These are phyloP conservation scores for Geopemphigus sp. DNA, from an alignment of 1,140 invertebrate species.

Conservation along the genomic window DNA sequence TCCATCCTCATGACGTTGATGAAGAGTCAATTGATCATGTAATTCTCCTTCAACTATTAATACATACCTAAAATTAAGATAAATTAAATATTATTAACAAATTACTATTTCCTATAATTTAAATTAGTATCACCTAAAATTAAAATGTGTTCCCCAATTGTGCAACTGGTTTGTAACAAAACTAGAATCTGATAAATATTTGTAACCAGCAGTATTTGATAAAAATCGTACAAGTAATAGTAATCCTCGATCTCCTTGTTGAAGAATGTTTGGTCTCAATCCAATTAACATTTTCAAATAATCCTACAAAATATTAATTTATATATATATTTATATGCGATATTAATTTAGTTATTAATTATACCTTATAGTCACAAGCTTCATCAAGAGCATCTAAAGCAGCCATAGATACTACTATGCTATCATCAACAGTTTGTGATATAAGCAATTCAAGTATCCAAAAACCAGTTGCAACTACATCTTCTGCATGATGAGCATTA, in stretches of 20 bases:
- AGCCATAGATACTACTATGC: conserved; percentile 70
- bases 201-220: conserved; percentile 71
- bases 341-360: not conserved
- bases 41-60: conserved; percentile 82
- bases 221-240: conserved; percentile 79
- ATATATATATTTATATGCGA: not conserved
- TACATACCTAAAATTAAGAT: conserved; percentile 68
- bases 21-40: conserved; percentile 81
- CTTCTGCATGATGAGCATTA: conserved; percentile 58
- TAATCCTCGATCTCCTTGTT: conserved; percentile 79
- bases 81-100: not conserved
- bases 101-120: conserved; percentile 25
- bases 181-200: conserved; percentile 65
- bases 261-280: conserved; percentile 70
- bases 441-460: conserved; percentile 84
- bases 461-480: conserved; percentile 56
- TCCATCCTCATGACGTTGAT: conserved; percentile 78
- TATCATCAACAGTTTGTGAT: conserved; percentile 76
- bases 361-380: conserved; percentile 81
- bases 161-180: conserved; percentile 72
- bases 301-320: conserved; percentile 56
- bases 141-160: conserved; percentile 73
- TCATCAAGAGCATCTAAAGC: conserved; percentile 86
- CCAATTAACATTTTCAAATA: conserved; percentile 77
- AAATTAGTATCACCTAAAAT: conserved; percentile 62